A percentile compares a stretch with the other conserved stretches of the same genome.
These are phyloP conservation scores for Itoplectis maculator DNA, from an alignment of 2,888 invertebrate genomes.

Conservation along the genomic window DNA sequence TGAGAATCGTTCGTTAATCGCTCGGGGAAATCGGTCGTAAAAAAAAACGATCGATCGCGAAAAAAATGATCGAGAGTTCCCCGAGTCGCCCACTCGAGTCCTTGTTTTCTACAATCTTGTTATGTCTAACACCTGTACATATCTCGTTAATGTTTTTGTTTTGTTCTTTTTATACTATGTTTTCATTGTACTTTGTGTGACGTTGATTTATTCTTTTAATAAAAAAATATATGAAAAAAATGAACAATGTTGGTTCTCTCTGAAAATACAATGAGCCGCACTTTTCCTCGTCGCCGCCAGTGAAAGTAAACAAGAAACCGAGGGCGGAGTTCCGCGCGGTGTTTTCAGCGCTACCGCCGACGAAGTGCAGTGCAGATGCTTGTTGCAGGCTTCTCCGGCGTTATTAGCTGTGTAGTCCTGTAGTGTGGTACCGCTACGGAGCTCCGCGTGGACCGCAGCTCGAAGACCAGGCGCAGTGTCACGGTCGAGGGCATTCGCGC, in stretches of 20 bases:
- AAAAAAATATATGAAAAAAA: slow-evolving; percentile 5
- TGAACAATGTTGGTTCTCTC: slow-evolving; percentile 9
- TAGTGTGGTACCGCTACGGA: neutral
- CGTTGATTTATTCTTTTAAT: slow-evolving; percentile 48
- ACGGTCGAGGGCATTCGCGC: slow-evolving; percentile 19
- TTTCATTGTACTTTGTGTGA: slow-evolving; percentile 18
- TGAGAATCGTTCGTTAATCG: neutral
- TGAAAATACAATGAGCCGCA: slow-evolving; percentile 27
- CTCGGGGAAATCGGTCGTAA: neutral
- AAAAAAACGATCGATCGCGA: slow-evolving; percentile 9
- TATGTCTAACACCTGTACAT: slow-evolving; percentile 36
- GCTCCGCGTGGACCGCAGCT: slow-evolving; percentile 1
- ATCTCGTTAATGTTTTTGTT: slow-evolving; percentile 42
- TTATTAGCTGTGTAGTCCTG: neutral
- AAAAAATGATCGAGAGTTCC: too few species aligned
- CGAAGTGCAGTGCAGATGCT: neutral
- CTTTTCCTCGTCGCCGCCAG: slow-evolving; percentile 23
- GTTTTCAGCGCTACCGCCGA: neutral
- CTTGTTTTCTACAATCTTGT: slow-evolving; percentile 5
- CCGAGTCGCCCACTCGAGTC: neutral
- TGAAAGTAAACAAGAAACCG: slow-evolving; percentile 47
- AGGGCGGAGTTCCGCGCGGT: slow-evolving; percentile 1
- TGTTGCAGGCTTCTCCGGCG: slow-evolving; percentile 13
- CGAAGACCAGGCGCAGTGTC: neutral
- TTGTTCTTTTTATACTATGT: slow-evolving; percentile 26